These are phyloP conservation scores for Phalacrocorax brasilianus DNA, from an alignment of 2,113 vertebrate genomes.

Conservation along the genomic window DNA sequence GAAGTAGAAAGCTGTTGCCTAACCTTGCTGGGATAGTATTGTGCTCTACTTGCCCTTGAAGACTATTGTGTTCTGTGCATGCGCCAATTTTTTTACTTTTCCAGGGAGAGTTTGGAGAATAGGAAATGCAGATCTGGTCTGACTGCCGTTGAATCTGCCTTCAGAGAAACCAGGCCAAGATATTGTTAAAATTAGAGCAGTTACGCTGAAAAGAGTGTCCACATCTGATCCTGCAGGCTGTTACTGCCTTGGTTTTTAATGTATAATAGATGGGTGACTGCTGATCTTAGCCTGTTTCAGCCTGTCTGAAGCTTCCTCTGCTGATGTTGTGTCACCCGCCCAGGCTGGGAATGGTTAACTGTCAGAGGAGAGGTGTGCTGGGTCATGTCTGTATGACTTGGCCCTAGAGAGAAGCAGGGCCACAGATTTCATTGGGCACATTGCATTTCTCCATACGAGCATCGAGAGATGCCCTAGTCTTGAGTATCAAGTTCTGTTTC, in stretches of 20 bases:
- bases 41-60: not conserved
- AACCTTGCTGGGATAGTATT: not conserved
- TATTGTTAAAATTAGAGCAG: slow-evolving; percentile 20
- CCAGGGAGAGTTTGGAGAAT: not conserved
- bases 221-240: not conserved
- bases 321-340: not conserved
- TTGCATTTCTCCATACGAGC: not conserved
- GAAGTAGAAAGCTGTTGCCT: not conserved
- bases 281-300: slow-evolving; percentile 28
- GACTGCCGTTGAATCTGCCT: not conserved
- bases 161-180: slow-evolving; percentile 16
- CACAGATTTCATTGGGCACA: not conserved
- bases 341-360: not conserved
- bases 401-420: not conserved
- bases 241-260: not conserved
- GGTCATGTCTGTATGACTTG: not conserved
- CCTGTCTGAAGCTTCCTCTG: not conserved
- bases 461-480: not conserved
- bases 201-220: not conserved
- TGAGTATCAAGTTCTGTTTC: not conserved
- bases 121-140: not conserved
- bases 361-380: not conserved
- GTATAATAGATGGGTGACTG: slow-evolving; percentile 24
- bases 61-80: not conserved
- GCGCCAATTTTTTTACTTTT: not conserved